These are phyloP conservation scores for Pseudomyrmex dendroicus DNA, from an alignment of 1,140 invertebrate species.

Conservation along the genomic window DNA sequence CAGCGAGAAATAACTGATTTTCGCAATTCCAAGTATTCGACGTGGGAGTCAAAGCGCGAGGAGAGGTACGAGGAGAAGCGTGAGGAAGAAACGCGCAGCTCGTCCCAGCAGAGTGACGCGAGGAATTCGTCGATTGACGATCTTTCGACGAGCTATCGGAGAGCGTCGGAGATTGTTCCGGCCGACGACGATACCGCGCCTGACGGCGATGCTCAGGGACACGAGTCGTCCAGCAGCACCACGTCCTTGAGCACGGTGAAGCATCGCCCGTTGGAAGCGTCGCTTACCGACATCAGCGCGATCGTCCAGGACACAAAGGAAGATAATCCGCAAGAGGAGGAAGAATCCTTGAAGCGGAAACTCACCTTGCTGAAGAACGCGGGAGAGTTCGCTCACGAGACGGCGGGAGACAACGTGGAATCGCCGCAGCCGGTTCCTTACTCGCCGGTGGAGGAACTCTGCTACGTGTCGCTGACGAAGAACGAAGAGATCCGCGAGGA, in stretches of 20 bases:
- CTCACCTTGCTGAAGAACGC: constrained; percentile 61
- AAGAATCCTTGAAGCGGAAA: constrained; percentile 68
- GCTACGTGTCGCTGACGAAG: constrained; percentile 62
- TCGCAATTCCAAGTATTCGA: constrained; percentile 15
- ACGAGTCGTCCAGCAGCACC: constrained; percentile 84
- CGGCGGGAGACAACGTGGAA: constrained; percentile 38
- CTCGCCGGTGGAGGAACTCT: constrained; percentile 75
- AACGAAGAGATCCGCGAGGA: constrained; percentile 30
- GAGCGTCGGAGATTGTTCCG: background rate
- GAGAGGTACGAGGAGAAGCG: constrained; percentile 58
- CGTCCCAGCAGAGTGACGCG: constrained; percentile 1
- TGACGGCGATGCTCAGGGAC: constrained; percentile 68
- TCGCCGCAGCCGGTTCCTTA: constrained; percentile 69
- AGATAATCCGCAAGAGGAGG: constrained; percentile 16
- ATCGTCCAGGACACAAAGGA: constrained; percentile 74
- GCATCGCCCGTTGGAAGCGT: constrained; percentile 81
- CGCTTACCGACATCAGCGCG: constrained; percentile 79
- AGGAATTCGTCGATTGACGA: constrained; percentile 9
- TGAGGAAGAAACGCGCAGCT: constrained; percentile 54
- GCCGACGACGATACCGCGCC: background rate
- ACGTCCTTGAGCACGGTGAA: constrained; percentile 86
- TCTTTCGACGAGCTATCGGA: background rate
- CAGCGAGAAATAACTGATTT: background rate
- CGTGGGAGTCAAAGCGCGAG: constrained; percentile 44
- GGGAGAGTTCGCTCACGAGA: background rate